Evolutionary conservation across 2,888 invertebrate genomes (phyloP), one percentile per base, ranked within the genome.

Genomic region (Apodemia mormo): DNA sequence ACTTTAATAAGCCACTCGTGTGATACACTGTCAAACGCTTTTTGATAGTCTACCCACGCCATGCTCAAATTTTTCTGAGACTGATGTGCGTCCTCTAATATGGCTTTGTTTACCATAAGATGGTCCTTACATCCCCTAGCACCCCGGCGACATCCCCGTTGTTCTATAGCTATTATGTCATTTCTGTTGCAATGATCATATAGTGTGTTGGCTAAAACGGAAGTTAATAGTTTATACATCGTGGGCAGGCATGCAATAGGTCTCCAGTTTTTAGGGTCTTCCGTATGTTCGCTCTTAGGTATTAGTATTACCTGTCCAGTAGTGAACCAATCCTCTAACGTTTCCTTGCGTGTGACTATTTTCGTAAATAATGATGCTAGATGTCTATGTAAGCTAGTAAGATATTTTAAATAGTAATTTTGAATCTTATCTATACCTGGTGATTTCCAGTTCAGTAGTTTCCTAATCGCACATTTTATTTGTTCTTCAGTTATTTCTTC

Each of bases 241-340:
- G 70, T 73, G 10, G 73, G 71, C 22, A 73, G 40, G 29, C 71
- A 73, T 10, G 73, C 70, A 29, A 70, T 71, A 9, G 68, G 73
- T 52, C 52, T 80, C 78, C 83, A 85, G 87, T 83, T 22, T 40
- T 9, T 40, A 10, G 65, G 40, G 8, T 67, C 67, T 33, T 30
- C 30, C 4, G 10, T 67, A 29, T 54, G 29, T 7, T 43, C 12
- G 8, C 2, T 66, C 33, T 65, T 65, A 10, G 65, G 40, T n/a
- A 37, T 65, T 10, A 66, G 22, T n/a, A 66, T 66, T 10, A 66
- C 52, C 14, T 66, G 52, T 8, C 52, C 66, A 22, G 52, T 66
- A 7, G 52, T 66, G 30, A 66, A 66, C 66, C 66, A 66, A 5
- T 66, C n/a, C 22, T 66, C 66, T 30, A 14, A n/a, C 1, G 9